Conservation (phyloP, 2,113 vertebrate species). For the Chiloscyllium plagiosum region DNA sequence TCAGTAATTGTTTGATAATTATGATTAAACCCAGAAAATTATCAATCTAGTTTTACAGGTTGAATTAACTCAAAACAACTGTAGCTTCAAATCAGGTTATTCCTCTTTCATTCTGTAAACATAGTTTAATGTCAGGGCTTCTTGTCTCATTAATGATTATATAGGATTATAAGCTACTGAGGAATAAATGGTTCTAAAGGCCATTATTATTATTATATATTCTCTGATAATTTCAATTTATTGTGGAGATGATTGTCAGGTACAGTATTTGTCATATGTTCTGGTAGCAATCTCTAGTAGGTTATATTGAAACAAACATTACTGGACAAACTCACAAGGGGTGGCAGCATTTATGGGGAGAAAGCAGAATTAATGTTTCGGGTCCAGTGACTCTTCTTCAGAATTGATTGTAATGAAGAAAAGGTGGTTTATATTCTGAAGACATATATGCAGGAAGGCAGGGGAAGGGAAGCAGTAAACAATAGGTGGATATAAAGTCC, state of each 20-base stretch:
- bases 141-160: background rate
- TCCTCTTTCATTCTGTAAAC: background rate
- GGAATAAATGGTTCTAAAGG: background rate
- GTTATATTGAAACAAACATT: too few species aligned
- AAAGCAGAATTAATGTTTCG: too few species aligned
- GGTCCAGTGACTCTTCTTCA: too few species aligned
- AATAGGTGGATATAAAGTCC: too few species aligned
- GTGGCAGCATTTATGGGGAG: too few species aligned
- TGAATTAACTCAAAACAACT: background rate
- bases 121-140: background rate
- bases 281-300: background rate
- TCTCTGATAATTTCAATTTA: background rate
- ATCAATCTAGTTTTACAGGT: background rate
- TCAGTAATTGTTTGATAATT: background rate
- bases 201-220: background rate
- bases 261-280: background rate
- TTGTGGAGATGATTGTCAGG: background rate
- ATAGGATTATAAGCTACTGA: background rate
- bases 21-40: background rate
- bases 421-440: too few species aligned
- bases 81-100: background rate
- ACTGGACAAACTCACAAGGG: too few species aligned
- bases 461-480: too few species aligned
- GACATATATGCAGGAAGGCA: too few species aligned
- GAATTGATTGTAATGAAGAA: too few species aligned